Evolutionary conservation across 2,888 invertebrate genomes (phyloP), one percentile per base, ranked within the genome.

Genomic region (Drosophila picticornis): DNA sequence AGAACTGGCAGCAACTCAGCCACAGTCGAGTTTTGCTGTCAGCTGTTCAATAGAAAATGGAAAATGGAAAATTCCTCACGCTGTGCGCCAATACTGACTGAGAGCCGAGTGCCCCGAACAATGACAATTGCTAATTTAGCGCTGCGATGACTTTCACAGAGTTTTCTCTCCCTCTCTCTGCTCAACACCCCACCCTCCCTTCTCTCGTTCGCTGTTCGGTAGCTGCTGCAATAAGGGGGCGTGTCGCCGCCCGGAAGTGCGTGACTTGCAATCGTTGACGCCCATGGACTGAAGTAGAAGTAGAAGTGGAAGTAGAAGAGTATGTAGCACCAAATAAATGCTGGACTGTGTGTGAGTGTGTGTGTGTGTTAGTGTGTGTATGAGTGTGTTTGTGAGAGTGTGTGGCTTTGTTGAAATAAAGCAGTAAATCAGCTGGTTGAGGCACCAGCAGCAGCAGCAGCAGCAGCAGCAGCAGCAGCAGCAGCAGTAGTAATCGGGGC

Each of bases 61-160:
- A 71, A 72, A 72, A 73, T 63, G 72, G 84, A 63, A 81, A 79
- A 75, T 69, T 72, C 70, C 69, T 68, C 66, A 73, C 66, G 79
- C 76, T 83, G 79, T 72, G 69, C 50, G 69, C 50, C 62, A 74
- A 71, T 78, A 71, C 76, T n/a, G 46, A n/a, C 76, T n/a, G 46
- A n/a, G 50, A 19, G 19, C 55, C 55, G 38, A 38, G 36, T 59
- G n/a, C 27, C 29, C 38, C 60, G 40, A 62, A 46, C 65, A 81
- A 83, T 77, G 85, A 88, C 85, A 85, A 85, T 88, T 85, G 85
- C 85, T 80, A 85, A 88, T 88, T 88, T 81, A 67, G 67, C 70
- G 58, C 61, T 68, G 74, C 59, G 52, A 59, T 63, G 72, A 61
- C 64, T 72, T 71, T 55, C 34, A 40, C 46, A 70, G 52, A 56